Percentiles rank a stretch among this genome's conserved stretches.
These are phyloP conservation scores for Eunapius fragilis DNA, from an alignment of 37 sponge, comb jelly and placozoan genomes.

Conservation along the genomic window DNA sequence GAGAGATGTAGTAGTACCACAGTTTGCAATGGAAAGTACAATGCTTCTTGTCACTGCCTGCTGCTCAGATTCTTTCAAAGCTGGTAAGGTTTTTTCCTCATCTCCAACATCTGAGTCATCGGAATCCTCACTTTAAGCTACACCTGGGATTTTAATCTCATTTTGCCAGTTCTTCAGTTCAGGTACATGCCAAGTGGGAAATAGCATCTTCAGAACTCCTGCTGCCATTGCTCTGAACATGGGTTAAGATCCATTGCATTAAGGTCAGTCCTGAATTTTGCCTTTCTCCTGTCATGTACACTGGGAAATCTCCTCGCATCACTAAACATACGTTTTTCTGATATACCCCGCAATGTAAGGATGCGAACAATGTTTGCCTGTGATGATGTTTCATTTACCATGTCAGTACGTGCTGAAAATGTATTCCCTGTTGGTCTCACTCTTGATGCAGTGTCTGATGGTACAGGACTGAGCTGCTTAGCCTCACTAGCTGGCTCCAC, in stretches of 20 bases:
- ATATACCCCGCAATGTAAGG: neutral
- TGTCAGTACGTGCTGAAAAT: neutral
- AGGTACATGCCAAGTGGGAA: neutral
- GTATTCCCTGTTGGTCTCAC: neutral
- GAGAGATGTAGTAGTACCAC: neutral
- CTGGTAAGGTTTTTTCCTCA: neutral
- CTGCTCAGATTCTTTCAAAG: neutral
- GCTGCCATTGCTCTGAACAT: neutral
- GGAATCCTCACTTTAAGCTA: neutral
- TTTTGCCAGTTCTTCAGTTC: neutral
- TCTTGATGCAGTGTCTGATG: neutral
- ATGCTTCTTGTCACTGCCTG: neutral
- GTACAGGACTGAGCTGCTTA: neutral
- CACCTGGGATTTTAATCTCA: neutral
- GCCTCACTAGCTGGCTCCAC: neutral
- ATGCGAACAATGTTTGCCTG: neutral
- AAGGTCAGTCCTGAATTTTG: neutral
- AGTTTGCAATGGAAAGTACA: neutral
- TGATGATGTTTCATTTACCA: neutral
- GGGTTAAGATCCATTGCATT: neutral
- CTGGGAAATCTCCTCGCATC: neutral
- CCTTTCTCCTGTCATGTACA: neutral
- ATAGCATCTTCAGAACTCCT: neutral
- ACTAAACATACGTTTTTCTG: neutral
- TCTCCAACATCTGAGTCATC: neutral